Evolutionary conservation across 2,888 invertebrate species (phyloP), one percentile per base, ranked within the genome.

Genomic region (Machimus atricapillus): DNA sequence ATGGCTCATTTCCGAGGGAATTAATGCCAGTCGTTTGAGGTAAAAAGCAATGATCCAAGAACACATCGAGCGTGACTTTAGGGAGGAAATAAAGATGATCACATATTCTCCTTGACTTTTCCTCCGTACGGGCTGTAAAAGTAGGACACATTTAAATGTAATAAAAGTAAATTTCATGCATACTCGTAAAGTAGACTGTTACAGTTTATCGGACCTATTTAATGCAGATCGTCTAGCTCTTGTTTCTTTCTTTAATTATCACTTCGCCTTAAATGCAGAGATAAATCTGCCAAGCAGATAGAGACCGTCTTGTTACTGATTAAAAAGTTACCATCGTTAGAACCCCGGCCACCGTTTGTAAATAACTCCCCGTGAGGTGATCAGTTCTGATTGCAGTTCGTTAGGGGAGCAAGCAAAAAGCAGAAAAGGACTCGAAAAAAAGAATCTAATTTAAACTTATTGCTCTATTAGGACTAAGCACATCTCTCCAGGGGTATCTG

Each of bases 391-490:
- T 82, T 82, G 82, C 82, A 58, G 58, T 58, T 82, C 58, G 58
- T 56, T 58, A 82, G 31, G 82, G 23, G 23, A 82, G 14, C 27
- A 23, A 56, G 9, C 46, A 27, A 52, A 46, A 40, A 34, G 23
- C 9, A 56, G 23, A 79, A 16, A 58, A 66, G 12, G 14, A 66
- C 19, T 66, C 8, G 9, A 66, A 37, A 16, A 66, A 82, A 46
- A 82, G n/a, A 58, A 37, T 82, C 82, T 82, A 82, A 82, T 82
- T 82, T 82, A 82, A 66, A 66, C 82, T 82, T 82, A 82, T 82
- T 82, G 58, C 82, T 82, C 82, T 82, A 82, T 82, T 82, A 82
- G 37, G 66, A 82, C 82, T 82, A 66, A 82, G 82, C 37, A 82
- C 82, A 58, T 52, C 66, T 82, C 82, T 58, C 82, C n/a, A 16